These are phyloP conservation scores for Archaeoteleia sp. DNA, from an alignment of 2,888 invertebrate species.

Conservation along the genomic window DNA sequence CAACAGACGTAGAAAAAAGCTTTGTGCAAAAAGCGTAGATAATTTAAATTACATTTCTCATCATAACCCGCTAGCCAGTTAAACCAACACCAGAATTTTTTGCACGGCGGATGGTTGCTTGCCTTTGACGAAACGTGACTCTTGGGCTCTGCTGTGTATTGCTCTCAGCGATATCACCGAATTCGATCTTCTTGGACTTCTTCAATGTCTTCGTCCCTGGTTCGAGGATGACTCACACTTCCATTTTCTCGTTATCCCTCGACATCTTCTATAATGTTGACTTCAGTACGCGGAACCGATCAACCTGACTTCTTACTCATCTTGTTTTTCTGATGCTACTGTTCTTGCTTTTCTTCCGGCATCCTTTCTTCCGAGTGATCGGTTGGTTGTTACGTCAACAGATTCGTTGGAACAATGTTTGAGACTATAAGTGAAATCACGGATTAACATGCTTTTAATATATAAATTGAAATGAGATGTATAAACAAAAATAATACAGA, in stretches of 20 bases:
- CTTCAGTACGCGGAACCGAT: constrained; percentile 35
- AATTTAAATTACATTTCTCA: constrained; percentile 72
- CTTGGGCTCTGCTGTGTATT: constrained; percentile 28
- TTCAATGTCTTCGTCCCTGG: constrained; percentile 25
- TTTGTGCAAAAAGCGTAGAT: constrained; percentile 67
- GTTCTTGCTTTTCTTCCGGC: constrained; percentile 24
- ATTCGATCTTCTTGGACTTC: constrained; percentile 33
- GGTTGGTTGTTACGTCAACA: too few species aligned
- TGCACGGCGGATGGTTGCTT: constrained; percentile 36
- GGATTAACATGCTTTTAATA: too few species aligned
- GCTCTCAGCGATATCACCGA: constrained; percentile 40
- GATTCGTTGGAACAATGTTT: too few species aligned
- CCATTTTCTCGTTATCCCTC: constrained; percentile 17
- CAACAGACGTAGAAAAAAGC: constrained; percentile 51
- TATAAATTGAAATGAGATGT: too few species aligned
- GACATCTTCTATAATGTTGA: constrained; percentile 38
- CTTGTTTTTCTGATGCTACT: constrained; percentile 18
- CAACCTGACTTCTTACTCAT: constrained; percentile 35
- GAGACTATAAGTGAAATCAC: too few species aligned
- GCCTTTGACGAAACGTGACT: constrained; percentile 43
- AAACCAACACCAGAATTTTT: constrained; percentile 60
- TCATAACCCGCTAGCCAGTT: constrained; percentile 66
- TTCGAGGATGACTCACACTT: constrained; percentile 44
- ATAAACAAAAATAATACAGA: too few species aligned
- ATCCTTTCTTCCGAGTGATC: too few species aligned